Conservation (phyloP, 2,888 invertebrate genomes). For the Drosophila ustulata region DNA sequence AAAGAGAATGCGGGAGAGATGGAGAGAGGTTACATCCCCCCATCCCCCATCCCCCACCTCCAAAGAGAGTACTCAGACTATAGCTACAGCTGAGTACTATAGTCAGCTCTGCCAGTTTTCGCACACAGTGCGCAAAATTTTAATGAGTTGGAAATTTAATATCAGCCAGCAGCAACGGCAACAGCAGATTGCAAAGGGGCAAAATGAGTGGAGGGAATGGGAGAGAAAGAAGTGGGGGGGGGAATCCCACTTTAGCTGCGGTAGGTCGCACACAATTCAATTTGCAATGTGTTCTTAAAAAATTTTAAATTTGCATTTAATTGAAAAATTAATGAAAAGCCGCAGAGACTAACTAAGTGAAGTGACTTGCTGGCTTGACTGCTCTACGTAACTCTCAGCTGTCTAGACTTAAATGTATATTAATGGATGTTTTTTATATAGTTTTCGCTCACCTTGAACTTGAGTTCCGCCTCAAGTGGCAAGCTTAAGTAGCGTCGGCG, state of each 20-base stretch:
- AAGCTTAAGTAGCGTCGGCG: slow-evolving; percentile 24
- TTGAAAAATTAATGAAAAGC: slow-evolving; percentile 65
- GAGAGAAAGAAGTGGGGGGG: background rate
- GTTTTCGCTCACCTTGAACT: slow-evolving; percentile 70
- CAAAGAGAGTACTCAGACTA: slow-evolving; percentile 20
- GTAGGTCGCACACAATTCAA: slow-evolving; percentile 72
- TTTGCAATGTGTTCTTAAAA: slow-evolving; percentile 57
- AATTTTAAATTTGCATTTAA: slow-evolving; percentile 64
- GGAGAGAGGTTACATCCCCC: background rate
- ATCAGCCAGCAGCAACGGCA: slow-evolving; percentile 39
- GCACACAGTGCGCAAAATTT: slow-evolving; percentile 74
- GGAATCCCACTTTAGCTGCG: slow-evolving; percentile 50
- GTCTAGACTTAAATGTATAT: slow-evolving; percentile 45
- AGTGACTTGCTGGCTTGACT: slow-evolving; percentile 20
- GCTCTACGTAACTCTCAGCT: slow-evolving; percentile 23
- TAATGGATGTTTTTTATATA: slow-evolving; percentile 26
- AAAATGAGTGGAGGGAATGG: background rate
- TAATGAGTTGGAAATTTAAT: slow-evolving; percentile 82
- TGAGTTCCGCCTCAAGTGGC: slow-evolving; percentile 55
- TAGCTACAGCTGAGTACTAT: slow-evolving; percentile 1
- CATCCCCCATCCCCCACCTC: slow-evolving; percentile 10
- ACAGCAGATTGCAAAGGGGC: slow-evolving; percentile 47
- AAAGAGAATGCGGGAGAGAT: background rate
- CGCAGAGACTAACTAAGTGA: slow-evolving; percentile 27
- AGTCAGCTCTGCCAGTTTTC: slow-evolving; percentile 46